Evolutionary conservation across 1,140 invertebrate species (phyloP).

Genomic region (Holotrichia oblita): DNA sequence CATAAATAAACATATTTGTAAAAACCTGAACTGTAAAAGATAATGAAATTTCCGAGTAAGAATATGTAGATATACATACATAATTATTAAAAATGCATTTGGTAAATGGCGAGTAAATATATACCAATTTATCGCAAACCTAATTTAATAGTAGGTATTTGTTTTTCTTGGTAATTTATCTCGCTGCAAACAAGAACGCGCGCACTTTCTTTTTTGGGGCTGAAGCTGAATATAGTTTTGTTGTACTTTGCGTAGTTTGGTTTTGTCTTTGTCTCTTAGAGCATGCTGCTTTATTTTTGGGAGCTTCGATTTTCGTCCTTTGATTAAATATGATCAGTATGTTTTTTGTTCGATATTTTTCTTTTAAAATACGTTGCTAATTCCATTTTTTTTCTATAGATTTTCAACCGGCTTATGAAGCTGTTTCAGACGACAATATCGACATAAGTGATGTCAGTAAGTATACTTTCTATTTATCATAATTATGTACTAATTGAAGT

Average conservation of each 20-base stretch:
- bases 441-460: conserved; percentile 82
- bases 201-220: not conserved
- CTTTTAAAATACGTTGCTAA: not conserved
- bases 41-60: too few relatives aligned
- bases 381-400: not conserved
- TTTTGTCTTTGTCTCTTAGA: not conserved
- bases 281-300: conserved; percentile 23
- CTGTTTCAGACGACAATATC: conserved; percentile 60
- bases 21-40: too few relatives aligned
- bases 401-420: conserved; percentile 29
- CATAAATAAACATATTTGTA: too few relatives aligned
- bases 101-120: not conserved
- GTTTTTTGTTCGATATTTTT: not conserved
- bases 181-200: not conserved
- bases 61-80: not conserved
- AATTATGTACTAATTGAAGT: too few relatives aligned
- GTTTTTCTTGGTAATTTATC: not conserved
- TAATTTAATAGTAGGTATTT: not conserved
- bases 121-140: not conserved
- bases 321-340: not conserved
- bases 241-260: not conserved
- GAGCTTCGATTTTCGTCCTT: not conserved
- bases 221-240: not conserved
- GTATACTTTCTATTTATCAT: conserved; percentile 61
- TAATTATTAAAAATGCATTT: not conserved